These are phyloP conservation scores for Gracilinanus agilis DNA, from an alignment of 2,113 vertebrate genomes.

Conservation along the genomic window DNA sequence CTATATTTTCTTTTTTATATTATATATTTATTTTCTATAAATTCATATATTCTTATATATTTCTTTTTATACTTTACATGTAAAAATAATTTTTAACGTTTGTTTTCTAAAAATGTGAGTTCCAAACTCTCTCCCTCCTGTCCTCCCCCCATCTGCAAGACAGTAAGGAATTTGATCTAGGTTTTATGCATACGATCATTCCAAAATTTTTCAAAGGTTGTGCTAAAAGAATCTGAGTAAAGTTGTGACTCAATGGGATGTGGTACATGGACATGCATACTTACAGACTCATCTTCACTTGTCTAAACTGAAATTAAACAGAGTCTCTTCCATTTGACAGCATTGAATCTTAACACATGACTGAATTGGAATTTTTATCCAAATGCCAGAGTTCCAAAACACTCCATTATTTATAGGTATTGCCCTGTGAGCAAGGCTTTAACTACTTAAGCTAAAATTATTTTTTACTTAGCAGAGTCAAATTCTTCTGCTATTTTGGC, in stretches of 20 bases:
- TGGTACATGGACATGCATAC: background rate
- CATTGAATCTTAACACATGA: slow-evolving; percentile 70
- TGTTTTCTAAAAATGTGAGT: too few species aligned
- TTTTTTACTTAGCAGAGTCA: slow-evolving; percentile 36
- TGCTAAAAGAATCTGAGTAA: background rate
- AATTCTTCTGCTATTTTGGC: slow-evolving; percentile 68
- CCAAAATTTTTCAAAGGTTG: slow-evolving; percentile 13
- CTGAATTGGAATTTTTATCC: slow-evolving; percentile 71
- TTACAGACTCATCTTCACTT: slow-evolving; percentile 58
- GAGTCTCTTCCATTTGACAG: slow-evolving; percentile 69
- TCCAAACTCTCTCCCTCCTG: too few species aligned
- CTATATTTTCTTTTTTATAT: too few species aligned
- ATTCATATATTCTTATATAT: too few species aligned
- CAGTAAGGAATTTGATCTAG: background rate
- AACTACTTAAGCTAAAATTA: slow-evolving; percentile 57
- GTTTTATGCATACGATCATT: too few species aligned
- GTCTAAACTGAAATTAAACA: slow-evolving; percentile 75
- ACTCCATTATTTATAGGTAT: slow-evolving; percentile 63
- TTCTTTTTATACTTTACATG: too few species aligned
- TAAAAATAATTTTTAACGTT: too few species aligned
- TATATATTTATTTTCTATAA: too few species aligned
- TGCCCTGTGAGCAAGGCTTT: slow-evolving; percentile 51
- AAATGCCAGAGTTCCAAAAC: slow-evolving; percentile 58
- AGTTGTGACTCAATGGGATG: background rate
- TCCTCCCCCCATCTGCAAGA: too few species aligned